These are phyloP conservation scores for Ciona savignyi DNA, from an alignment of 23 tunicate species.

Conservation along the genomic window DNA sequence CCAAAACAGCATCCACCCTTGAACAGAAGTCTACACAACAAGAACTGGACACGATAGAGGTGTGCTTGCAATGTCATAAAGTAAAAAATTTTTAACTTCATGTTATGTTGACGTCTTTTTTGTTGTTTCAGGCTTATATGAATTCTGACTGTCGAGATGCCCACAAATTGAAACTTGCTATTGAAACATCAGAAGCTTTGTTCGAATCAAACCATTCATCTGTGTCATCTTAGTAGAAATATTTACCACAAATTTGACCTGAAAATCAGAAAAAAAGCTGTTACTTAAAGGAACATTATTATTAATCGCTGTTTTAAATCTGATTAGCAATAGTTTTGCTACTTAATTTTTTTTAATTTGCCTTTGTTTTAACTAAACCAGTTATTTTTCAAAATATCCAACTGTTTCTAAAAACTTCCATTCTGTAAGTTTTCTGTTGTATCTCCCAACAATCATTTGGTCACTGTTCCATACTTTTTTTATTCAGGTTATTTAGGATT, in stretches of 20 bases:
- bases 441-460: too few species aligned
- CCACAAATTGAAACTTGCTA: neutral
- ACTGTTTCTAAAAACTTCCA: too few species aligned
- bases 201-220: neutral
- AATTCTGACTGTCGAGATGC: neutral
- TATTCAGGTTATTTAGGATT: neutral
- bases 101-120: neutral
- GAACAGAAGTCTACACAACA: neutral
- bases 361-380: too few species aligned
- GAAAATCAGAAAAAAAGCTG: too few species aligned
- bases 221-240: neutral
- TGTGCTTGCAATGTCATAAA: neutral
- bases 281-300: too few species aligned
- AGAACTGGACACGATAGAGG: conserved; percentile 16
- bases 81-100: neutral
- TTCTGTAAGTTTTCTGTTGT: too few species aligned
- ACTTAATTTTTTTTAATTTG: too few species aligned
- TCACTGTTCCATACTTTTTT: neutral
- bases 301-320: too few species aligned
- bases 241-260: too few species aligned
- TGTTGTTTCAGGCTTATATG: neutral
- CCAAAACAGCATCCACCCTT: conserved; percentile 13
- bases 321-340: too few species aligned
- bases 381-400: too few species aligned
- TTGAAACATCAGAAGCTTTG: neutral